Percentiles rank a stretch among this genome's conserved stretches.
phyloP scores from a whole-genome alignment of 2,797 vertebrate species.

The Anolis apletophallus region DNA sequence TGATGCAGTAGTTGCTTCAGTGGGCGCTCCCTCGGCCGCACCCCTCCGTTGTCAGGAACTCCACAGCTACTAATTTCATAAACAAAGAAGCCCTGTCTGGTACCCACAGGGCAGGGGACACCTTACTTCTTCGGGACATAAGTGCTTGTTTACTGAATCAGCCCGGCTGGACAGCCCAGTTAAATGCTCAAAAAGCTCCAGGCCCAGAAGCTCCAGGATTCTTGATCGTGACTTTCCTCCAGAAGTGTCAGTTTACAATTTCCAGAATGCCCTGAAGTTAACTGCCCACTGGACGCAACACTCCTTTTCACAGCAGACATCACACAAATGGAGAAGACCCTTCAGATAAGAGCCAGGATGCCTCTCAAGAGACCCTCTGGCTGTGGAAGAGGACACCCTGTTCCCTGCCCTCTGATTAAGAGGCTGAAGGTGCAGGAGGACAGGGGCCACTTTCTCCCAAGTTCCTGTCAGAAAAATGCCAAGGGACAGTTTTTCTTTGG shows the following conservation, averaged over 20 bases:
- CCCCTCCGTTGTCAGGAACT: not conserved
- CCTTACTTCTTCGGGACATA: slow-evolving; percentile 20
- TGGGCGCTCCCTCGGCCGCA: not conserved
- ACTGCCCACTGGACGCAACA: not conserved
- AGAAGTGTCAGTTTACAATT: too few species aligned
- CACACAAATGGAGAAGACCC: not conserved
- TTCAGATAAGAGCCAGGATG: not conserved
- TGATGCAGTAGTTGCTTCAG: accelerated
- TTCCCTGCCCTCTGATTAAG: not conserved
- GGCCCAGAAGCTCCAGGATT: not conserved
- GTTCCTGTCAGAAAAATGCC: not conserved
- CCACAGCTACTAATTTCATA: not conserved
- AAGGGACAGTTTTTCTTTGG: not conserved
- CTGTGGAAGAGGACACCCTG: not conserved
- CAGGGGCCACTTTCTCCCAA: too few species aligned
- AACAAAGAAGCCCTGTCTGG: not conserved
- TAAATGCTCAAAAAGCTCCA: too few species aligned
- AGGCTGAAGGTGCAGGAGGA: not conserved
- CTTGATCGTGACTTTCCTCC: not conserved
- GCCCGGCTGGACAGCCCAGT: not conserved
- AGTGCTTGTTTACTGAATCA: not conserved
- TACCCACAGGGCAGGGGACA: not conserved
- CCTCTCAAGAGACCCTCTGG: not conserved
- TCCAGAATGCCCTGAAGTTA: too few species aligned
- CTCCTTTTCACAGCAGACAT: not conserved